phyloP scores from a whole-genome alignment of 2,797 vertebrate genomes.

The Thunnus albacares region DNA sequence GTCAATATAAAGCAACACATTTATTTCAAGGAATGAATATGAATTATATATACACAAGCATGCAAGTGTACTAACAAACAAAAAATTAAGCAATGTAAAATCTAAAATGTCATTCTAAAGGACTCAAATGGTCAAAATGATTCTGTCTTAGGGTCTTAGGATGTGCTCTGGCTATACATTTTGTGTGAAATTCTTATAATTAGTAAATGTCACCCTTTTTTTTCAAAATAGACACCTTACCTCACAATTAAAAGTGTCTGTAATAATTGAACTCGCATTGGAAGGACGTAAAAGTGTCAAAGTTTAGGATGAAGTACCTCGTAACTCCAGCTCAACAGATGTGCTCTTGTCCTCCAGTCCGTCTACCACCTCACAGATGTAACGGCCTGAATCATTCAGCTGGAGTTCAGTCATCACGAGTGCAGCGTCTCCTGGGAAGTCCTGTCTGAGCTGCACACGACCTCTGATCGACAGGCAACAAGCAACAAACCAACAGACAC shows the following conservation, averaged over 20 bases:
- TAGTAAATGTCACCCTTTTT: too few relatives aligned
- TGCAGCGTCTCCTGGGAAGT: conserved; percentile 75
- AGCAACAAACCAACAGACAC: neutral
- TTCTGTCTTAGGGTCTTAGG: too few relatives aligned
- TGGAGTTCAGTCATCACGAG: conserved; percentile 84
- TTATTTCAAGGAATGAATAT: neutral
- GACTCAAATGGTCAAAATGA: too few relatives aligned
- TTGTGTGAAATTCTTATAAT: too few relatives aligned
- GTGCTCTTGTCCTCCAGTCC: conserved; percentile 90
- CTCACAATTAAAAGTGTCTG: too few relatives aligned
- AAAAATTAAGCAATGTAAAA: too few relatives aligned
- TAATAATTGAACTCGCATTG: neutral
- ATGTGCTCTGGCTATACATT: too few relatives aligned
- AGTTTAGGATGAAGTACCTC: conserved; percentile 76
- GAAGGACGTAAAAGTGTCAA: neutral
- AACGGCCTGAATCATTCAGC: conserved; percentile 88
- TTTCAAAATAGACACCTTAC: too few relatives aligned
- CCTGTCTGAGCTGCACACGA: conserved; percentile 81
- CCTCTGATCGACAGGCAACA: conserved; percentile 68
- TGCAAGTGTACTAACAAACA: too few relatives aligned
- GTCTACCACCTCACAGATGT: conserved; percentile 91
- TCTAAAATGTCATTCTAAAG: too few relatives aligned
- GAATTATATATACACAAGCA: too few relatives aligned
- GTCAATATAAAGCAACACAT: neutral
- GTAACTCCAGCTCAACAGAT: conserved; percentile 87